Percentiles rank a stretch among this genome's conserved stretches.
These are phyloP conservation scores for Perca flavescens DNA, from an alignment of 2,113 vertebrate genomes.

Conservation along the genomic window DNA sequence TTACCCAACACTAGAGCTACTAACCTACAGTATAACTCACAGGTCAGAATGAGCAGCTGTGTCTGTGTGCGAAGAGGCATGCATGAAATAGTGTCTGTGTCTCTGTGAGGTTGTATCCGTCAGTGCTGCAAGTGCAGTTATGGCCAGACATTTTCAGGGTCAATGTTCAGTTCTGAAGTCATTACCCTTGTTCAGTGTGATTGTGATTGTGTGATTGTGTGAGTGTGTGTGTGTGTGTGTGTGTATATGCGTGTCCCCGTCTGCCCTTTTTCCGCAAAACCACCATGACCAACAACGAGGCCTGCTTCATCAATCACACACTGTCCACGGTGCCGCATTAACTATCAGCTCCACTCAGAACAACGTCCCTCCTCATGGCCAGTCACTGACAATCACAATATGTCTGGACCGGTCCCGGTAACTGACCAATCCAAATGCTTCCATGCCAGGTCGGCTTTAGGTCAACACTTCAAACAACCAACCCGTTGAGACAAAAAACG, in stretches of 20 bases:
- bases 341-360: constrained; percentile 35
- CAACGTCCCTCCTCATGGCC: constrained; percentile 33
- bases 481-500: constrained; percentile 46
- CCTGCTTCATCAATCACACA: constrained; percentile 69
- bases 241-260: background rate
- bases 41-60: constrained; percentile 41
- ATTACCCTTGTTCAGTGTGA: constrained; percentile 50
- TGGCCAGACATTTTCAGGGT: constrained; percentile 48
- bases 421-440: constrained; percentile 35
- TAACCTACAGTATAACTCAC: constrained; percentile 45
- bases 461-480: constrained; percentile 54
- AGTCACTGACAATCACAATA: constrained; percentile 40
- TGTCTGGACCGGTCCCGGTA: constrained; percentile 26
- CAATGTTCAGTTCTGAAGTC: constrained; percentile 55
- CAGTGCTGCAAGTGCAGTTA: constrained; percentile 19
- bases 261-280: constrained; percentile 47
- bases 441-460: constrained; percentile 59
- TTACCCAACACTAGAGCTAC: constrained; percentile 24
- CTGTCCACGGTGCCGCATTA: constrained; percentile 11
- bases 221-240: background rate
- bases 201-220: background rate
- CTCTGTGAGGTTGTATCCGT: constrained; percentile 11
- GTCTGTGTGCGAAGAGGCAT: constrained; percentile 15
- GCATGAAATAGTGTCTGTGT: constrained; percentile 24
- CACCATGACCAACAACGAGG: constrained; percentile 58